Evolutionary conservation across 1,140 invertebrate species (phyloP), one percentile per base, ranked within the genome.

Genomic region (Achroia grisella): DNA sequence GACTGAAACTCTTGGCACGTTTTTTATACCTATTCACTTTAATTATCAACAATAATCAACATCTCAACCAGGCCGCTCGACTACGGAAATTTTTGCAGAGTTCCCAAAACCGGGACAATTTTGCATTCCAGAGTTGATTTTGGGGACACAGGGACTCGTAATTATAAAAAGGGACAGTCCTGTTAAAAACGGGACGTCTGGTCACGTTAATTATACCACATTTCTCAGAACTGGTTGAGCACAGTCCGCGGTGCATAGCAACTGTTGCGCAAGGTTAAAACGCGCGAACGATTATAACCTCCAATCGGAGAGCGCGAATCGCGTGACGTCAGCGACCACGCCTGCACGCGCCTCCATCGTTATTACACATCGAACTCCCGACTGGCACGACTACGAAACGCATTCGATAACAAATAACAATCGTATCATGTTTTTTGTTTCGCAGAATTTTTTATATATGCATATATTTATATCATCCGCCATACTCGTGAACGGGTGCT

Each of bases 321-420:
- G 39, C 40, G 62, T 84, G 80, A 84, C 80, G 80, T 84, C 67
- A 77, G 61, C 74, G 57, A 72, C 77, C 80, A 81, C 80, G 80
- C 77, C 80, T 77, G 77, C 80, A 77, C 80, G 75, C 74, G 76
- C 77, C 80, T 74, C 77, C 72, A 62, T 39, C 60, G 70, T 44
- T 59, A 64, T 68, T 67, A 68, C 77, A 43, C 66, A 71, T 58
- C 47, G 52, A 57, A n/a, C 59, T 62, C 57, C 55, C 50, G 62
- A 6, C 17, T 56, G 45, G 52, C 52, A 36, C 42, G 50, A 46
- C 28, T 39, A 44, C 39, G 32, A 49, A 50, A 51, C 48, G 53
- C 43, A 37, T 45, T 42, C 48, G 41, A 29, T 29, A 10, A 39
- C 44, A 3, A 49, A 58, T 56, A 52, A 58, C 49, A 58, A 52